These are phyloP conservation scores for Bursaphelenchus mucronatus DNA, from an alignment of 1,140 invertebrate species.

Conservation along the genomic window DNA sequence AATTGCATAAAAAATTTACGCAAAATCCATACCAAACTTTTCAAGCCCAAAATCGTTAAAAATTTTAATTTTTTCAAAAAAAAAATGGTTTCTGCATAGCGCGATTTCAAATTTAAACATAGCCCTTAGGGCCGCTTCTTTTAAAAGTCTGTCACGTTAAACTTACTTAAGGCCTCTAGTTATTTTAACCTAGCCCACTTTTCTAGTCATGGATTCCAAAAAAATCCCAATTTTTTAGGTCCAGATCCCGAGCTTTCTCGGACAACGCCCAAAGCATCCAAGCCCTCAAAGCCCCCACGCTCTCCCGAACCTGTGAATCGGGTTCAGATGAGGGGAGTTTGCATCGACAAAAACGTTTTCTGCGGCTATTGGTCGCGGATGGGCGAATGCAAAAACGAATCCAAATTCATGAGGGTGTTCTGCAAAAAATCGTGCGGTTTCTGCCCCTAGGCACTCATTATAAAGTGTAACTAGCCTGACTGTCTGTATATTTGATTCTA, in stretches of 20 bases:
- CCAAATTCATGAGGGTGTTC: constrained; percentile 61
- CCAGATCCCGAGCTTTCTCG: background rate
- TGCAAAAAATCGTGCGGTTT: constrained; percentile 52
- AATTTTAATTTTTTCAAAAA: too few species aligned
- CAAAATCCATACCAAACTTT: too few species aligned
- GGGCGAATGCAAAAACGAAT: constrained; percentile 56
- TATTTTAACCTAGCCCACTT: too few species aligned
- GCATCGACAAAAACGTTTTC: constrained; percentile 57
- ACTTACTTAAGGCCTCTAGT: too few species aligned
- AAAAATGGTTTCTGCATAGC: too few species aligned
- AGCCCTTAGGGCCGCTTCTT: too few species aligned
- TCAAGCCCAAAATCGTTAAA: too few species aligned
- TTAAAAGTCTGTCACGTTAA: background rate
- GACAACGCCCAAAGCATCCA: background rate
- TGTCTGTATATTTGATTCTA: too few species aligned
- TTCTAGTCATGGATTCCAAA: background rate
- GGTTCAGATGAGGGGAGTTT: constrained; percentile 18
- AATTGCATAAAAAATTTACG: too few species aligned
- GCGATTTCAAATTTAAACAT: too few species aligned
- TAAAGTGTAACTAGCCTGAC: too few species aligned
- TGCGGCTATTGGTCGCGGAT: constrained; percentile 60
- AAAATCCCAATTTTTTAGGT: constrained; percentile 1
- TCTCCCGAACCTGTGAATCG: constrained; percentile 3
- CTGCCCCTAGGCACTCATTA: background rate
- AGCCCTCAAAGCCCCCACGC: constrained; percentile 11